Base-by-base conservation (phyloP, 1,140 invertebrate species). In the Drosophila bocki region DNA sequence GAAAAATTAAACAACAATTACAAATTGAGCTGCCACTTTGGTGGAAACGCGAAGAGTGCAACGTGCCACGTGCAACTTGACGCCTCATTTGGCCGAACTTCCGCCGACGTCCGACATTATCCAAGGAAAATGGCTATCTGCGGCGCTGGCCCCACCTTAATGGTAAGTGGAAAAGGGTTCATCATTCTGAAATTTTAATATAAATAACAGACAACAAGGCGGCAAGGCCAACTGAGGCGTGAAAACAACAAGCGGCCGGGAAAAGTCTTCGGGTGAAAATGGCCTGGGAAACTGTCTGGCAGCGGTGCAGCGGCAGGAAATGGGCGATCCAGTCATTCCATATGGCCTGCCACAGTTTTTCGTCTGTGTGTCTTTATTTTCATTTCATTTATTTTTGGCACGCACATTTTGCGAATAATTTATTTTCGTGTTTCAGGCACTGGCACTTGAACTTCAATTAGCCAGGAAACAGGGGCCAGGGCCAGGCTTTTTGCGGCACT, bases 371-470 rank as follows among this genome's bases (percentile, higher is more conserved):
- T 41, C n/a, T 22, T 19, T 29, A 17, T 44, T 12, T 44, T 6
- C 32, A 5, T 47, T 29, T 45, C 8, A 5, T 62, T 54, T 22
- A 9, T 32, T 48, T 42, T 32, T 48, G 50, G 19, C 68, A 60
- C 70, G 45, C 67, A 60, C 70, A 72, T 72, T 72, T 72, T 22
- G 54, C 56, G 39, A 60, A 72, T 72, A 72, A 74, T 74, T 72
- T 60, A 50, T 71, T 42, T 72, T 74, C 45, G 58, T 74, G 33
- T 61, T 67, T 15, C 54, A 45, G 32, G 41, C 42, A 6, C 68
- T 47, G 42, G 61, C 80, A 82, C 80, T 83, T 83, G 75, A 83
- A 83, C 80, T 83, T 79, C 80, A 82, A 83, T 83, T 83, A 79
- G 75, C 80, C 74, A 64, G 33, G 62, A 70, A 69, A 54, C 47